Percentiles rank a stretch among this genome's conserved stretches.
These are phyloP conservation scores for Osmoderma eremita DNA, from an alignment of 2,888 invertebrate genomes.

Conservation along the genomic window DNA sequence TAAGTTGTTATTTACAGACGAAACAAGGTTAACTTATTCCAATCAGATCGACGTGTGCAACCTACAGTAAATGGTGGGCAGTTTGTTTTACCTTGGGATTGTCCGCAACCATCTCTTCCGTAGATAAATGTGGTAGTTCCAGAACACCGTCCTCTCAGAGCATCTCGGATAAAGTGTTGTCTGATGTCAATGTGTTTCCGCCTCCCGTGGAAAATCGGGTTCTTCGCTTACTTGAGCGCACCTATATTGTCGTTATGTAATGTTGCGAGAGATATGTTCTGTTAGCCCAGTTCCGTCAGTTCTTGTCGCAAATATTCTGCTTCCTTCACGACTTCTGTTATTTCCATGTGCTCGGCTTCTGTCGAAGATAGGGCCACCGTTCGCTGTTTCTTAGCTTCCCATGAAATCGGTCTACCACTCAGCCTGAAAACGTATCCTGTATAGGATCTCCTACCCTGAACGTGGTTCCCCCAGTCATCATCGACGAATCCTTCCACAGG, in stretches of 20 bases:
- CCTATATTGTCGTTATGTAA: conserved; percentile 36
- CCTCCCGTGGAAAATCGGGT: conserved; percentile 39
- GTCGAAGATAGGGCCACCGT: conserved; percentile 36
- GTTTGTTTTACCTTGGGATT: no score
- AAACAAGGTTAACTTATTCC: no score
- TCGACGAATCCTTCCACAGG: conserved; percentile 39
- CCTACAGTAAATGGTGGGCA: no score
- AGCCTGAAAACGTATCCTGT: conserved; percentile 43
- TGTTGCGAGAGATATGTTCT: neutral
- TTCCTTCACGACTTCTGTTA: conserved; percentile 22
- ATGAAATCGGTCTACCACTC: conserved; percentile 13
- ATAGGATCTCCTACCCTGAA: conserved; percentile 44
- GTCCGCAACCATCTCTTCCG: no score
- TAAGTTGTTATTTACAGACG: no score
- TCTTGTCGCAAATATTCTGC: conserved; percentile 37
- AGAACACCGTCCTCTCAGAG: neutral
- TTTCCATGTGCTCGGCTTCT: conserved; percentile 35
- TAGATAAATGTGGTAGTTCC: neutral
- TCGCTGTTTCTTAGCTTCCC: conserved; percentile 31
- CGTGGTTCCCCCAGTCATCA: conserved; percentile 46
- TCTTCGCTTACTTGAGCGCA: conserved; percentile 35
- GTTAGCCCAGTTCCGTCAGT: conserved; percentile 25
- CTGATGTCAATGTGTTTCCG: conserved; percentile 42
- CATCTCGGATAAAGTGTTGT: conserved; percentile 38
- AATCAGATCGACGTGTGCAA: no score